phyloP scores from a whole-genome alignment of 2,113 vertebrate species.

The Sorex fumeus region DNA sequence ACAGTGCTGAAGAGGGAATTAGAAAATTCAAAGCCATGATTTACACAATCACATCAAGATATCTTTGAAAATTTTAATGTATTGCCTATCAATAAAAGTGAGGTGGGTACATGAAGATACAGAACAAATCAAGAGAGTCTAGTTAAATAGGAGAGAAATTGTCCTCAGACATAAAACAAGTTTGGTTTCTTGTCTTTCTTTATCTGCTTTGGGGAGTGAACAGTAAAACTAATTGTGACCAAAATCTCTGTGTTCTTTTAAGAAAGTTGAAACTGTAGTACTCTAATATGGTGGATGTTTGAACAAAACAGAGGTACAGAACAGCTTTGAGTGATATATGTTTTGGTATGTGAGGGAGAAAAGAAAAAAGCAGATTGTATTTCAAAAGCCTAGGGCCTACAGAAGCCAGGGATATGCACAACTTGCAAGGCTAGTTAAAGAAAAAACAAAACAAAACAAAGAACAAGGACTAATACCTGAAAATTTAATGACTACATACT shows the following conservation, averaged over 20 bases:
- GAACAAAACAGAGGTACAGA: background rate
- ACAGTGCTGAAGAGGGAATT: background rate
- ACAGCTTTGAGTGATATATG: background rate
- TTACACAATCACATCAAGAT: background rate
- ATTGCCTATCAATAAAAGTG: background rate
- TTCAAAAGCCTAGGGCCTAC: background rate
- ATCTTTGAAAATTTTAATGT: background rate
- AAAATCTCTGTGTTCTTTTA: background rate
- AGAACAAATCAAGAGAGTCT: background rate
- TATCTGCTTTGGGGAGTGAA: background rate
- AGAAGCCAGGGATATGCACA: background rate
- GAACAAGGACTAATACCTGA: background rate
- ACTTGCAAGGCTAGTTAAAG: background rate
- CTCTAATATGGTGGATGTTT: background rate
- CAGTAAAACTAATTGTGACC: background rate
- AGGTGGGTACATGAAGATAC: background rate
- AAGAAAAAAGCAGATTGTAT: slow-evolving; percentile 9
- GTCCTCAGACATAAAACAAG: background rate
- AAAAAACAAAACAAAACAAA: background rate
- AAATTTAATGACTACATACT: slow-evolving; percentile 1
- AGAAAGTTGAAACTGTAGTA: background rate
- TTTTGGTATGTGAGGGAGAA: background rate
- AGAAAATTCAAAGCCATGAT: background rate
- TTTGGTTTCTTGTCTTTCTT: background rate
- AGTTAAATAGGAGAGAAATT: background rate